A percentile compares a stretch with the other conserved stretches of the same genome.
These are phyloP conservation scores for Cheilosia variabilis DNA, from an alignment of 2,888 invertebrate species.

Conservation along the genomic window DNA sequence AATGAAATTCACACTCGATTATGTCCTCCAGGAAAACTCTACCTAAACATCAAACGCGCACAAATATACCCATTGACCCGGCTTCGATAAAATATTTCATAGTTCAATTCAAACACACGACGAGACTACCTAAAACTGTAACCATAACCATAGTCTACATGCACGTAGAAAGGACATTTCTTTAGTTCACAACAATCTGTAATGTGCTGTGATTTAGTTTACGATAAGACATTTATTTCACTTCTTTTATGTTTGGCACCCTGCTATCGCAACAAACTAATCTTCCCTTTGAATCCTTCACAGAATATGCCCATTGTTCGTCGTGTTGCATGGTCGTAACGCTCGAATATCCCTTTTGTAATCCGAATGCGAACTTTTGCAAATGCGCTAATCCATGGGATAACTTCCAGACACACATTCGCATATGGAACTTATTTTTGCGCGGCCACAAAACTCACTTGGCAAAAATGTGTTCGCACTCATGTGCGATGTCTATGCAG, in stretches of 20 bases:
- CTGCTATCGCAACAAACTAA: conserved; percentile 49
- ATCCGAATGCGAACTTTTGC: conserved; percentile 50
- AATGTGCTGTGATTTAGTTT: conserved; percentile 50
- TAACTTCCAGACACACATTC: conserved; percentile 46
- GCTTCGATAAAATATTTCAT: conserved; percentile 30
- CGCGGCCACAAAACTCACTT: conserved; percentile 59
- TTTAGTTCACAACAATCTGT: conserved; percentile 14
- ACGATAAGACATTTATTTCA: conserved; percentile 62
- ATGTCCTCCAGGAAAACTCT: neutral
- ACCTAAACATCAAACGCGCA: conserved; percentile 5
- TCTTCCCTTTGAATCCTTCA: conserved; percentile 39
- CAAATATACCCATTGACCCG: conserved; percentile 37
- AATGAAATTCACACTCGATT: neutral
- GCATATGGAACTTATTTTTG: conserved; percentile 54
- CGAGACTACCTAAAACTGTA: conserved; percentile 46
- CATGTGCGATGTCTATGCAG: conserved; percentile 27
- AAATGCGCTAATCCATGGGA: conserved; percentile 65
- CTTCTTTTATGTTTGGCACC: conserved; percentile 52
- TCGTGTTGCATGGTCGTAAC: conserved; percentile 24
- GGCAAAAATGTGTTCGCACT: conserved; percentile 59
- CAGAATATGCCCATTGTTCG: conserved; percentile 48
- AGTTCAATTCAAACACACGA: conserved; percentile 1
- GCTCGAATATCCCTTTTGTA: conserved; percentile 35
- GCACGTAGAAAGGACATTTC: conserved; percentile 44
- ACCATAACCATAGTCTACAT: conserved; percentile 29